These are phyloP conservation scores for Cabera pusaria DNA, from an alignment of 2,888 invertebrate species.

Conservation along the genomic window DNA sequence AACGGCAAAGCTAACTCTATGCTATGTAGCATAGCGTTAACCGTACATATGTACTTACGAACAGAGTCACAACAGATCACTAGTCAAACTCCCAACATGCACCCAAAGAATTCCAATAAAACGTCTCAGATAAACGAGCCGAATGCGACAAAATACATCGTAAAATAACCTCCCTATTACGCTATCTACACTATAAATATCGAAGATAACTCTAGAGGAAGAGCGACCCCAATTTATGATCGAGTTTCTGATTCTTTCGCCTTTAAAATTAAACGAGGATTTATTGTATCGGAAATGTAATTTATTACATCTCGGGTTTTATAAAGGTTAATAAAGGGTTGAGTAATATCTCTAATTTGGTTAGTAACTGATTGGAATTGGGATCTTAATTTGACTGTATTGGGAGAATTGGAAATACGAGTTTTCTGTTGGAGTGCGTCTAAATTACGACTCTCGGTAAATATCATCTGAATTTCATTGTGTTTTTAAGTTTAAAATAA, in stretches of 20 bases:
- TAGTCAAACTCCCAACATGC: conserved; percentile 1
- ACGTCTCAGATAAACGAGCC: conserved; percentile 11
- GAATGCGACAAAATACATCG: conserved; percentile 37
- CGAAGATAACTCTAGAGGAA: conserved; percentile 46
- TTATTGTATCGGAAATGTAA: conserved; percentile 33
- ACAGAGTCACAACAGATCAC: neutral
- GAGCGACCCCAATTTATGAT: conserved; percentile 48
- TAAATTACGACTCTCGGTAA: too few species aligned
- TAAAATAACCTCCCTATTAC: conserved; percentile 46
- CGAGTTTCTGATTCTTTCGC: conserved; percentile 52
- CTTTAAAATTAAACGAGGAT: conserved; percentile 42
- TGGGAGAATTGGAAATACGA: too few species aligned
- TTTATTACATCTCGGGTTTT: conserved; percentile 22
- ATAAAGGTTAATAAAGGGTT: conserved; percentile 27
- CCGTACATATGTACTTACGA: too few species aligned
- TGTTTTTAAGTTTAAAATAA: too few species aligned
- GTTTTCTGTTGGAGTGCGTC: too few species aligned
- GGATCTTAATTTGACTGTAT: too few species aligned
- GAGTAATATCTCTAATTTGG: too few species aligned
- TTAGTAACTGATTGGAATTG: too few species aligned
- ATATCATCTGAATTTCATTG: too few species aligned
- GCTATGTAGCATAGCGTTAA: too few species aligned
- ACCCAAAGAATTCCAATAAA: conserved; percentile 18
- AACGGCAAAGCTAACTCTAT: too few species aligned
- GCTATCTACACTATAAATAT: conserved; percentile 56